These are phyloP conservation scores for Austrolebias charrua DNA, from an alignment of 2,797 vertebrate genomes.

Conservation along the genomic window DNA sequence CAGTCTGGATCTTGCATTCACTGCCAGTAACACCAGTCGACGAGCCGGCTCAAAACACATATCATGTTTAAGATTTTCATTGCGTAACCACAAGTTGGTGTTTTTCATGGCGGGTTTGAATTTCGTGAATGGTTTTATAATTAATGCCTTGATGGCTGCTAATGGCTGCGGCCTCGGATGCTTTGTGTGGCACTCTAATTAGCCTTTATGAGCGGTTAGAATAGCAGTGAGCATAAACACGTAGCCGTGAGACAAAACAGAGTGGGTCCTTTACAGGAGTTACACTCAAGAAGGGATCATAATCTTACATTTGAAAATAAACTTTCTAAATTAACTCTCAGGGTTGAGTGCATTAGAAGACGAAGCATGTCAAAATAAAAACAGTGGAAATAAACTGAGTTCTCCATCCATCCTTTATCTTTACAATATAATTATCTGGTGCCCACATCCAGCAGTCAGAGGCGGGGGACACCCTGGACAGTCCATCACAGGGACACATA, in stretches of 20 bases:
- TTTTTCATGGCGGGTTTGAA: constrained; percentile 64
- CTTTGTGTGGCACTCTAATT: constrained; percentile 73
- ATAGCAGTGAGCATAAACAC: constrained; percentile 39
- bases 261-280: constrained; percentile 12
- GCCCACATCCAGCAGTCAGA: no score
- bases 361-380: no score
- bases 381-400: no score
- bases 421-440: no score
- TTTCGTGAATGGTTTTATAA: constrained; percentile 78
- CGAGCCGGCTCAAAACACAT: constrained; percentile 63
- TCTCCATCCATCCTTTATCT: no score
- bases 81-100: constrained; percentile 60
- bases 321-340: neutral
- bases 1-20: constrained; percentile 64
- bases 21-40: constrained; percentile 77
- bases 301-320: neutral
- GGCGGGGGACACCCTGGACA: no score
- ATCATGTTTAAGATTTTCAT: constrained; percentile 80
- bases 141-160: constrained; percentile 76
- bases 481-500: no score
- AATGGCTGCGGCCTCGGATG: constrained; percentile 62
- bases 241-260: constrained; percentile 34
- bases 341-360: no score
- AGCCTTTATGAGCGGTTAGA: constrained; percentile 65
- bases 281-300: constrained; percentile 18